A percentile compares a stretch with the other conserved stretches of the same genome.
Conservation (phyloP, 2,113 vertebrate genomes). For the Sturnira hondurensis region DNA sequence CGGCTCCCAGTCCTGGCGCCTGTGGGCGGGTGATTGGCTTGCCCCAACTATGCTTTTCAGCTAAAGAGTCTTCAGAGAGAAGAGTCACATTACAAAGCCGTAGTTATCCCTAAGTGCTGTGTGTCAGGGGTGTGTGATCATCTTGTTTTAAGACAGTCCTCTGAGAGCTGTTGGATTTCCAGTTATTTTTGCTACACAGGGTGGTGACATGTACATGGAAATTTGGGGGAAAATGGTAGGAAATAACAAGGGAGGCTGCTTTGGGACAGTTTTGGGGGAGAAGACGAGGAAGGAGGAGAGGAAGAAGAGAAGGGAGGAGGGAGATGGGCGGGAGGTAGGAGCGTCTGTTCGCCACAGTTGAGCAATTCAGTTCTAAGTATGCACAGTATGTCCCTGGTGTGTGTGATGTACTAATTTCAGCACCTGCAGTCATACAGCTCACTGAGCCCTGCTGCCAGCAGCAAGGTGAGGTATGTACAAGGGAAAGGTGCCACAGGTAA, state of each 20-base stretch:
- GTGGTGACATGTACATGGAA: neutral
- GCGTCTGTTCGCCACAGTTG: neutral
- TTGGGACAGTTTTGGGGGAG: neutral
- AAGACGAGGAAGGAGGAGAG: neutral
- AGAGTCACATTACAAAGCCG: neutral
- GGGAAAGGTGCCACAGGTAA: neutral
- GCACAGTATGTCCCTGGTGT: neutral
- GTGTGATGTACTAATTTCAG: neutral
- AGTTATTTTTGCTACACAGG: neutral
- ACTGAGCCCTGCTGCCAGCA: neutral
- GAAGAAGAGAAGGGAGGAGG: neutral
- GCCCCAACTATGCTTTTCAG: neutral
- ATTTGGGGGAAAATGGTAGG: neutral
- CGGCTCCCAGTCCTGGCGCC: constrained; percentile 30
- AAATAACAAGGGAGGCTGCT: neutral
- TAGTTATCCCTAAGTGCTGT: neutral
- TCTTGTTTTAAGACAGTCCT: neutral
- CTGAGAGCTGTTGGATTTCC: neutral
- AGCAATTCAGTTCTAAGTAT: neutral
- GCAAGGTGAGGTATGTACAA: neutral
- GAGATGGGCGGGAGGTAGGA: neutral
- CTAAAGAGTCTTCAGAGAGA: neutral
- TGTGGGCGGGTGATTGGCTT: constrained; percentile 14
- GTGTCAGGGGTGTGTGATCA: neutral
- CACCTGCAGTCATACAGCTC: neutral